Conservation (phyloP, 2,797 vertebrate species). For the Betta splendens region DNA sequence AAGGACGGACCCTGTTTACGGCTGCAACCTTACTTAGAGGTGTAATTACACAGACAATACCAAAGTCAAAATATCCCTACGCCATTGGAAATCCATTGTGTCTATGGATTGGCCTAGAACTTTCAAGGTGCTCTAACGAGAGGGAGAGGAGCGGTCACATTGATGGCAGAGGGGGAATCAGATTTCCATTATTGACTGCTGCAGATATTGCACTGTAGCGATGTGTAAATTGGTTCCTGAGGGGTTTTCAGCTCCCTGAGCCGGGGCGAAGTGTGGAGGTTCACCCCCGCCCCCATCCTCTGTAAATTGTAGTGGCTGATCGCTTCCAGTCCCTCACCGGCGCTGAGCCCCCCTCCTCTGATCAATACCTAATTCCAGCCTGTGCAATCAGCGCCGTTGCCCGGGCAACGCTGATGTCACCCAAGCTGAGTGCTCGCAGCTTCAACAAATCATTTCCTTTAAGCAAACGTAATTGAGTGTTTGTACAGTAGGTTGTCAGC, state of each 20-base stretch:
- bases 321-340: constrained; percentile 90
- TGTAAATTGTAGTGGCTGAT: constrained; percentile 93
- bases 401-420: constrained; percentile 97
- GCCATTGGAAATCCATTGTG: constrained; percentile 79
- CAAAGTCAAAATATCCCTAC: constrained; percentile 75
- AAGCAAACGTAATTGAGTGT: constrained; percentile 97
- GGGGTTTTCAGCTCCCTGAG: constrained; percentile 91
- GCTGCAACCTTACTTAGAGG: constrained; percentile 51
- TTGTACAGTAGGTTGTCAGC: constrained; percentile 92
- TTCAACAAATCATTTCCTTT: constrained; percentile 98
- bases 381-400: constrained; percentile 91
- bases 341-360: constrained; percentile 84
- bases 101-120: constrained; percentile 81
- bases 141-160: constrained; percentile 88
- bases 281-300: constrained; percentile 75
- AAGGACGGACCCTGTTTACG: constrained; percentile 31
- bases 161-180: constrained; percentile 92
- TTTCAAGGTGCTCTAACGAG: constrained; percentile 90
- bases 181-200: constrained; percentile 99
- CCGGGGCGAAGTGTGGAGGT: constrained; percentile 86
- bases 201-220: constrained; percentile 95
- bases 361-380: constrained; percentile 99
- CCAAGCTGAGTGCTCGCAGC: constrained; percentile 90
- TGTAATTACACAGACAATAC: constrained; percentile 71
- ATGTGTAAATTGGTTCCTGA: constrained; percentile 98